Evolutionary conservation across 2,113 vertebrate genomes (phyloP), one percentile per base, ranked within the genome.

Genomic region (Ancistrus triradiatus): DNA sequence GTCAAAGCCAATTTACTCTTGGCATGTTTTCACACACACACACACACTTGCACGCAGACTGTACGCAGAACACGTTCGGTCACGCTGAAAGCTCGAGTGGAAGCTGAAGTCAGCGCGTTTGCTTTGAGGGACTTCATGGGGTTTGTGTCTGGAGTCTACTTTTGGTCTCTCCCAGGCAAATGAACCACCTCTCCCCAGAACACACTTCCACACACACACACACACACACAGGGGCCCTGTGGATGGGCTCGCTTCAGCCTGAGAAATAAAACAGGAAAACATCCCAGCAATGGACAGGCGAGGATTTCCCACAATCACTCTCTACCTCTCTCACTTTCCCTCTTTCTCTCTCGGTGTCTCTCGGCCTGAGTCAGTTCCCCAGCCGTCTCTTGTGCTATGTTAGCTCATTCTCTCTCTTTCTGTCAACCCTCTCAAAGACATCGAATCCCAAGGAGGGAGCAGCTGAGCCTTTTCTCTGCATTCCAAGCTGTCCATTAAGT

Each of bases 401-500:
- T 33, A 31, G 27, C 18, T 68, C 8, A 58, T 22, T 73, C 46
- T 74, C 69, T 49, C 9, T 59, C 31, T 70, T 37, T 76, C 69
- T 40, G 28, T 47, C 74, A 33, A 63, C 51, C 62, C 35, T 37
- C 35, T 55, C 67, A 55, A 61, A 80, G 69, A 71, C 66, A 77
- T 31, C 19, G 63, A 75, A 76, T 83, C 68, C 75, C 75, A 72
- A 59, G 28, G 74, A 80, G 65, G 51, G 74, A 75, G 72, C 35
- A 69, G 67, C 35, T 37, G 70, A 51, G 65, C 58, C 65, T 53
- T 81, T 73, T 59, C 15, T 27, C 79, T 46, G 68, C 82, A 83
- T 83, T 81, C 79, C 80, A 72, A 69, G 61, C 78, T 80, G 79
- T 72, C 78, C 71, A 73, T 85, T 81, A 86, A 80, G 67, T 72